Base-by-base conservation (phyloP, 2,797 vertebrate species). In the Rhinatrema bivittatum region DNA sequence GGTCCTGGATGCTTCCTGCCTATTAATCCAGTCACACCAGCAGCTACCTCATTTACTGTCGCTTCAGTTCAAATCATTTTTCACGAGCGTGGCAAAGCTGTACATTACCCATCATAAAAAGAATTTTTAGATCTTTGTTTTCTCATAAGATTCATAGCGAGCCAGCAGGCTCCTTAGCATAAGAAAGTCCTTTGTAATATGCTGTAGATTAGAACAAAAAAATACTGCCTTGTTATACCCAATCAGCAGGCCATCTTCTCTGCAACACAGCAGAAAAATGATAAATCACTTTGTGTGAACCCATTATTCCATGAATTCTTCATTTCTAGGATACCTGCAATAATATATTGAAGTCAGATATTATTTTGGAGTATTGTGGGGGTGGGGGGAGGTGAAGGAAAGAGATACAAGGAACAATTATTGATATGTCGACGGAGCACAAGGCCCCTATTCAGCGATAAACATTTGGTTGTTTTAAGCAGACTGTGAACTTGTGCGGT, bases 241-340 rank as follows among this genome's bases (percentile, higher is more conserved):
- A 7, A 3, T 29, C 46, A 39, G 51, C 1, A 2, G 50, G 46
- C 32, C 35, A 10, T 16, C 20, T 7, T 11, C 4, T 5, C 50
- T 39, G 40, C 34, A 34, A n/a, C 53, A 35, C 43, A 32, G 48
- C 56, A 53, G 29, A 33, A 14, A 46, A 42, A 26, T 56, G 58
- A 49, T 45, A 27, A 54, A 31, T 27, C 56, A 20, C 12, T 31
- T 35, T 4, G 38, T 55, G 42, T 2, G 41, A 43, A 25, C 15
- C 9, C 53, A 33, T 56, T 14, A 16, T 27, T 48, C 60, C 34
- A 21, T 32, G 28, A 32, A 45, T 50, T 38, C 37, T 29, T 30
- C 3, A 4, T 22, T 53, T 23, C 41, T 16, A 2, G 1, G 46
- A 57, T 56, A 36, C 59, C 64, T 43, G 40, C 15, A 46, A 41